phyloP scores from a whole-genome alignment of 2,888 invertebrate species.

The Metopia argyrocephala region DNA sequence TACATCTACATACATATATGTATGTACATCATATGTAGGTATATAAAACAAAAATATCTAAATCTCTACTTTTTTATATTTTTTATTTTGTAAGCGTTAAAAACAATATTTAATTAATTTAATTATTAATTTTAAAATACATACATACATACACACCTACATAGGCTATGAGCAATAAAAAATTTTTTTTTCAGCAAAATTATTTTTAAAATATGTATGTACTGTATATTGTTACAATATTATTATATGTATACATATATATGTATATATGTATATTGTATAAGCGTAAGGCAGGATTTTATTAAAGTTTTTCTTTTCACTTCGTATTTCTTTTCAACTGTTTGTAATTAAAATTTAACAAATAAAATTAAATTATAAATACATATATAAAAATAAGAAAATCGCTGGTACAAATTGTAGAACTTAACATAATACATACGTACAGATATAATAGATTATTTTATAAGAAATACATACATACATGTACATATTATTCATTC shows the following conservation, averaged over 20 bases:
- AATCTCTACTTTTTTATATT: no score
- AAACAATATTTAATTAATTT: no score
- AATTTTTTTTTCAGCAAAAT: neutral
- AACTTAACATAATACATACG: slow-evolving; percentile 41
- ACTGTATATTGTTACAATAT: neutral
- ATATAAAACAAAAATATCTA: no score
- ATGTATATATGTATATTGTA: slow-evolving; percentile 32
- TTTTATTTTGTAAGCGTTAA: no score
- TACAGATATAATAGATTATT: slow-evolving; percentile 32
- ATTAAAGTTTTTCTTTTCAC: slow-evolving; percentile 19
- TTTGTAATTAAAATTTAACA: slow-evolving; percentile 40
- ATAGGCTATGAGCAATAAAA: no score
- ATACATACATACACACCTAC: no score
- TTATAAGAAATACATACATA: no score
- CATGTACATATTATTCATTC: slow-evolving; percentile 3
- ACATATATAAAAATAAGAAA: slow-evolving; percentile 41
- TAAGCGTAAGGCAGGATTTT: slow-evolving; percentile 62
- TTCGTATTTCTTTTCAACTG: slow-evolving; percentile 3
- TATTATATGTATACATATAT: neutral
- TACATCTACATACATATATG: neutral
- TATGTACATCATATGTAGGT: neutral
- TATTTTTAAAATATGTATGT: neutral
- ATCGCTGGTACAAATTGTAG: slow-evolving; percentile 63
- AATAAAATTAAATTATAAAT: slow-evolving; percentile 39
- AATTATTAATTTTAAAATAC: no score